A percentile compares a stretch with the other conserved stretches of the same genome.
phyloP scores from a whole-genome alignment of 2,797 vertebrate species.

The Myripristis jacobus region DNA sequence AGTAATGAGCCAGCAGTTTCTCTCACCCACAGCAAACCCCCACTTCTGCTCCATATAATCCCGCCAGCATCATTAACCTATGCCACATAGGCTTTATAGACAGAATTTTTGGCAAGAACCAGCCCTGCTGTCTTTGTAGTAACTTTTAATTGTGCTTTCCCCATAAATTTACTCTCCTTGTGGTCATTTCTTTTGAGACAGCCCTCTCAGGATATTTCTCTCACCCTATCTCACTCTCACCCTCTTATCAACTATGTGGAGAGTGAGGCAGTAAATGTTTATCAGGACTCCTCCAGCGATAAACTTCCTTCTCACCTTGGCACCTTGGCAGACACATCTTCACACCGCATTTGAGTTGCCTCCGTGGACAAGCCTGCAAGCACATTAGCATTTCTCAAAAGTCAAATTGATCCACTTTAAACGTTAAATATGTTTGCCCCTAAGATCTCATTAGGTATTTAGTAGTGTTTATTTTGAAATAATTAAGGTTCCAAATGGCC shows the following conservation, averaged over 20 bases:
- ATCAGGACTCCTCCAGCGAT: slow-evolving; percentile 43
- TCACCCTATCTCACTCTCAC: slow-evolving; percentile 47
- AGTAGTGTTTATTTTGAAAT: slow-evolving; percentile 72
- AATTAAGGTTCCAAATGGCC: slow-evolving; percentile 70
- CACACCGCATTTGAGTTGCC: slow-evolving; percentile 51
- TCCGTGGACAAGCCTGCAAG: slow-evolving; percentile 20
- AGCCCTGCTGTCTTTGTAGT: slow-evolving; percentile 65
- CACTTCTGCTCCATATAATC: slow-evolving; percentile 64
- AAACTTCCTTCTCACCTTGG: slow-evolving; percentile 56
- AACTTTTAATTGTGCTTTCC: slow-evolving; percentile 80
- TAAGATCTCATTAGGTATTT: slow-evolving; percentile 70
- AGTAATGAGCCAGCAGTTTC: slow-evolving; percentile 78
- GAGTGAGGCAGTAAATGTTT: slow-evolving; percentile 54
- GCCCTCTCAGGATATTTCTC: slow-evolving; percentile 56
- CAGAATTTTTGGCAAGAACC: slow-evolving; percentile 63
- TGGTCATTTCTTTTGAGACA: slow-evolving; percentile 57
- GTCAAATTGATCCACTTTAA: slow-evolving; percentile 69
- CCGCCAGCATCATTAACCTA: slow-evolving; percentile 79
- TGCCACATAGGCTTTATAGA: slow-evolving; percentile 68
- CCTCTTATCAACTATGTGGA: slow-evolving; percentile 55
- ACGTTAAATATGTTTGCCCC: slow-evolving; percentile 67
- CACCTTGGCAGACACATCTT: slow-evolving; percentile 48
- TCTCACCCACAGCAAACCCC: slow-evolving; percentile 42
- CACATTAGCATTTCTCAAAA: slow-evolving; percentile 66
- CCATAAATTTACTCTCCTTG: slow-evolving; percentile 67